Evolutionary conservation across 2,113 vertebrate species (phyloP).

Genomic region (Sarotherodon lohbergeri): DNA sequence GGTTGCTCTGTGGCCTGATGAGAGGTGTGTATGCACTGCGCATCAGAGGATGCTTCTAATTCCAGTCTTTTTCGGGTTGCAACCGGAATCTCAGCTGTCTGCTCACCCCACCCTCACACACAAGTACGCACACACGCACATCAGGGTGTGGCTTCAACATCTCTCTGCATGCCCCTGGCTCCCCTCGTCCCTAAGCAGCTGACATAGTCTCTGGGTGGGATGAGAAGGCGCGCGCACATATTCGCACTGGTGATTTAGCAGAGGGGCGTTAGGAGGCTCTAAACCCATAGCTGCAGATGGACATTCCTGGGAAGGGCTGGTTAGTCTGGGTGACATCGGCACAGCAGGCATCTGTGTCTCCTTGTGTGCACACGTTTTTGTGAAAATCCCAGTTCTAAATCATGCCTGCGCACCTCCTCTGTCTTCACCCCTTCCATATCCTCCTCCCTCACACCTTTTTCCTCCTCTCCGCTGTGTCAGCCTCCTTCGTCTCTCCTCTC

Average conservation of each 20-base stretch:
- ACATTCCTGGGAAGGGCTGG: conserved; percentile 71
- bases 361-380: not conserved
- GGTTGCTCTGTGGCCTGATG: not conserved
- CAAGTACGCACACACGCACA: conserved; percentile 20
- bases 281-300: conserved; percentile 51
- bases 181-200: conserved; percentile 58
- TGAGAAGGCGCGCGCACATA: not conserved
- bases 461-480: not conserved
- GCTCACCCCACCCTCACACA: conserved; percentile 31
- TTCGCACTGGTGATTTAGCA: not conserved
- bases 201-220: conserved; percentile 51
- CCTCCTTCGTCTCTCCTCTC: not conserved
- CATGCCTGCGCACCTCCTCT: conserved; percentile 19
- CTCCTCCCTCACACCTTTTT: not conserved
- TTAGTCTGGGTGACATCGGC: conserved; percentile 41
- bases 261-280: not conserved
- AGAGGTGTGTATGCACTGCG: not conserved
- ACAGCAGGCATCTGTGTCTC: not conserved
- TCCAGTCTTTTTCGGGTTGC: conserved; percentile 66
- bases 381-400: conserved; percentile 54
- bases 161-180: conserved; percentile 42
- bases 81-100: conserved; percentile 78
- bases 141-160: conserved; percentile 66
- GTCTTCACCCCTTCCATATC: conserved; percentile 26
- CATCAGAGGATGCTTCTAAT: conserved; percentile 70